Evolutionary conservation across 2,888 invertebrate genomes (phyloP).

Genomic region (Romanomermis culicivorax): DNA sequence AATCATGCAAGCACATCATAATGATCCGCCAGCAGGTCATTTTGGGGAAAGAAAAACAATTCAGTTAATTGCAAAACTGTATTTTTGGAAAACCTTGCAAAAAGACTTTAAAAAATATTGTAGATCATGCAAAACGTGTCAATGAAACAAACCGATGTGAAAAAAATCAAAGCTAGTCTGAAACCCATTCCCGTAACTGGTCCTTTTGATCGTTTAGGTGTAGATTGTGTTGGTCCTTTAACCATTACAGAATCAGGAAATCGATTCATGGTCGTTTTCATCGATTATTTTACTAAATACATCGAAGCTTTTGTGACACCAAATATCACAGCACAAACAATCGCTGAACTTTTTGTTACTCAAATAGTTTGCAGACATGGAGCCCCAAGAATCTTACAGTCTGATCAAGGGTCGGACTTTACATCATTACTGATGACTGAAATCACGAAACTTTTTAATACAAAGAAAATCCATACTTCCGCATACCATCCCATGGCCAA

Average conservation of each 20-base stretch:
- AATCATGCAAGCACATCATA: neutral
- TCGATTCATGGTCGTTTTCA: conserved; percentile 15
- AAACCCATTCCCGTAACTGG: conserved; percentile 9
- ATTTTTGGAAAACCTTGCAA: neutral
- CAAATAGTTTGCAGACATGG: neutral
- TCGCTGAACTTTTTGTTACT: conserved; percentile 16
- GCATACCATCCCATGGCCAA: conserved; percentile 13
- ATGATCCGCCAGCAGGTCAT: conserved; percentile 1
- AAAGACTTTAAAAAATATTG: neutral
- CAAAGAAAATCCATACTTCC: neutral
- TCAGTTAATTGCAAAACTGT: neutral
- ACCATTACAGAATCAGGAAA: conserved; percentile 12
- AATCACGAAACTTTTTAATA: neutral
- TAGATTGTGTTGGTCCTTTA: conserved; percentile 17
- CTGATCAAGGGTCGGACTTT: neutral
- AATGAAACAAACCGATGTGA: neutral
- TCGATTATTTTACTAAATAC: conserved; percentile 15
- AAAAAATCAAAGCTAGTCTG: conserved; percentile 8
- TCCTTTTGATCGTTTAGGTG: conserved; percentile 16
- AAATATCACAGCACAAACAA: conserved; percentile 21
- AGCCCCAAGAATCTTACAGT: neutral
- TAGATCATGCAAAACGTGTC: neutral
- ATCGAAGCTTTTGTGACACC: conserved; percentile 20
- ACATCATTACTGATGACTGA: neutral
- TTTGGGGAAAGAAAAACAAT: neutral